Conservation (phyloP, 2,797 vertebrate species). For the Hephaestus fuliginosus region DNA sequence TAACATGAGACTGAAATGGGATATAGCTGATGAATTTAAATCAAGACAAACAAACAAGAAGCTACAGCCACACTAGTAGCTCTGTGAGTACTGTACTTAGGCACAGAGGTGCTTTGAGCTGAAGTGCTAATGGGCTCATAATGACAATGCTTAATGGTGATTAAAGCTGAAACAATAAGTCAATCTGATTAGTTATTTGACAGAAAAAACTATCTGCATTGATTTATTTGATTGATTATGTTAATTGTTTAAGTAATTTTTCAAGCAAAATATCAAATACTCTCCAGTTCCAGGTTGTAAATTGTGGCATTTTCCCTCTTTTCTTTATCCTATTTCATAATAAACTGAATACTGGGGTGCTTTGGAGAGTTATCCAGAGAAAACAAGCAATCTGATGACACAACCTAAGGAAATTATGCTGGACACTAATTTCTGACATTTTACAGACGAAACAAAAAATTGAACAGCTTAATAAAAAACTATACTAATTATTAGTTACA, state of each 20-base stretch:
- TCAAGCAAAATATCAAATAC: background rate
- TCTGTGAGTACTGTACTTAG: background rate
- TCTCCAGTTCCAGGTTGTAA: background rate
- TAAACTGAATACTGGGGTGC: background rate
- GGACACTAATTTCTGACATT: background rate
- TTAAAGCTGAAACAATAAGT: no score
- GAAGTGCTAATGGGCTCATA: background rate
- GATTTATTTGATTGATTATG: no score
- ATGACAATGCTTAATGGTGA: no score
- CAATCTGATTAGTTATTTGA: no score
- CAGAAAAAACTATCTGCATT: no score
- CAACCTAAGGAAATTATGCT: background rate
- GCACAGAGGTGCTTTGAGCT: background rate
- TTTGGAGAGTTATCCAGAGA: no score
- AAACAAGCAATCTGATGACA: no score
- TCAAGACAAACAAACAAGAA: background rate
- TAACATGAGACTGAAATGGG: background rate
- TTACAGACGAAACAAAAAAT: background rate
- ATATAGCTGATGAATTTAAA: constrained; percentile 1
- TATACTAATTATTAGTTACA: background rate
- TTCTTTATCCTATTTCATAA: background rate
- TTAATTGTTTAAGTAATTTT: background rate
- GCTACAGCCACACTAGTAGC: background rate
- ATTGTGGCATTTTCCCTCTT: no score
- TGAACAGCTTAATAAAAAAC: background rate